phyloP scores from a whole-genome alignment of 2,888 invertebrate species.

The Panorpa germanica region DNA sequence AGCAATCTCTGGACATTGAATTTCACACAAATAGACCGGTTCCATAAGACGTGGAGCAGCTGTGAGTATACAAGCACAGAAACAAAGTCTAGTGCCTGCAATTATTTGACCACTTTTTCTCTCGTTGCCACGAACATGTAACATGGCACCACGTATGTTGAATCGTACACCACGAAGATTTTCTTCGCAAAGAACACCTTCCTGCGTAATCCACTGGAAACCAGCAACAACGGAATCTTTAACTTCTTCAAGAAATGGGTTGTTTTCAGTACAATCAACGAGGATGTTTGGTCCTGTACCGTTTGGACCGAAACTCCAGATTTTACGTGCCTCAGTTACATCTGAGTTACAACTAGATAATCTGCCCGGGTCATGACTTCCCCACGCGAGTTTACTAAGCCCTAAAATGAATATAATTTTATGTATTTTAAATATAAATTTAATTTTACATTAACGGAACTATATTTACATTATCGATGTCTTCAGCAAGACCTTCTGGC shows the following conservation, averaged over 20 bases:
- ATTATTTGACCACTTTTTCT: constrained; percentile 99
- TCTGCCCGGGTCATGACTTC: constrained; percentile 95
- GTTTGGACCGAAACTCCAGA: constrained; percentile 99
- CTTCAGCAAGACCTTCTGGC: too few species aligned
- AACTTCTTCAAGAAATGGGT: constrained; percentile 99
- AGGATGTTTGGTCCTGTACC: constrained; percentile 96
- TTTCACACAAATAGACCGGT: constrained; percentile 99
- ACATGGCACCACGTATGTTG: constrained; percentile 97
- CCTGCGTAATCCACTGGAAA: constrained; percentile 99
- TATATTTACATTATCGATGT: too few species aligned
- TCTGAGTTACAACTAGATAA: constrained; percentile 88
- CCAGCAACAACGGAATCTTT: constrained; percentile 98
- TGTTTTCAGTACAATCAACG: constrained; percentile 98
- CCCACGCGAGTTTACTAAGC: constrained; percentile 85
- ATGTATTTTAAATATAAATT: not conserved
- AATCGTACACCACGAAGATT: constrained; percentile 87
- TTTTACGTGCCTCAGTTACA: constrained; percentile 92
- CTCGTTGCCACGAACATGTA: constrained; percentile 99
- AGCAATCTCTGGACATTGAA: constrained; percentile 92
- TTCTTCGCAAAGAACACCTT: constrained; percentile 97
- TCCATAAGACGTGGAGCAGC: constrained; percentile 92
- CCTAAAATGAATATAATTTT: constrained; percentile 26
- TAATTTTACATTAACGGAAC: too few species aligned
- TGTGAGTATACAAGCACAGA: constrained; percentile 91
- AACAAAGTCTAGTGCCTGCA: constrained; percentile 92